Base-by-base conservation (phyloP, 1,140 invertebrate genomes). In the Brachionus asplanchnoidis region DNA sequence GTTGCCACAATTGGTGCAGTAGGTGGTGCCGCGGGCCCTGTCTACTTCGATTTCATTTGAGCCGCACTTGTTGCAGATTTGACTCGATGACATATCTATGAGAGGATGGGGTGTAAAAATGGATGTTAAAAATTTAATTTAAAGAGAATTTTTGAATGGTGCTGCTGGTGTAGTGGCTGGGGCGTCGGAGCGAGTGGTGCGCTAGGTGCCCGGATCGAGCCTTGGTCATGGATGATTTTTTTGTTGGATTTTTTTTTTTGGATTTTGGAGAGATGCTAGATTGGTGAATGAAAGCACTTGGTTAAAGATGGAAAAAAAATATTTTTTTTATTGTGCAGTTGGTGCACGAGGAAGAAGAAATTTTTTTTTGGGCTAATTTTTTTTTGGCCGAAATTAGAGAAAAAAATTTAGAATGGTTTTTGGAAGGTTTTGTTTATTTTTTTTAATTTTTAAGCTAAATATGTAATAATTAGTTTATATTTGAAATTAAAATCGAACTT, bases 41-140 rank as follows among this genome's bases (percentile, higher is more conserved):
- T 98, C 96, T 78, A 94, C 94, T 90, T 98, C 96, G 84, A 98
- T 95, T 66, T 97, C 94, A n/a, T 93, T 95, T 79, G 95, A 95
- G 7, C 95, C 95, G 91, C 97, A 98, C 87, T 95, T 94, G 87
- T 93, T 93, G 90, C 97, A 98, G 8, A 84, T 28, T 82, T 82
- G 50, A 65, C 20, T 80, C 36, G 79, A 50, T 14, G 75, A 82
- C 79, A 82, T 82, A 40, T 32, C 53, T 73, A 36, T 36, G 6
- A 0, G 4, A 5, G 6, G 32, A 36, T 7, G 4, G 6, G 3
- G 32, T 28, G 32, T 36, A 6, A 42, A 68, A 32, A 14, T 68
- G 3, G 28, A 68, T 32, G 5, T 60, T 60, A 8, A 20, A 60
- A 60, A 60, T 60, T 60, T 2, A 60, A 60, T 1, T 60, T 8